Conservation (phyloP, 2,113 vertebrate genomes). For the Zosterops hypoxanthus region DNA sequence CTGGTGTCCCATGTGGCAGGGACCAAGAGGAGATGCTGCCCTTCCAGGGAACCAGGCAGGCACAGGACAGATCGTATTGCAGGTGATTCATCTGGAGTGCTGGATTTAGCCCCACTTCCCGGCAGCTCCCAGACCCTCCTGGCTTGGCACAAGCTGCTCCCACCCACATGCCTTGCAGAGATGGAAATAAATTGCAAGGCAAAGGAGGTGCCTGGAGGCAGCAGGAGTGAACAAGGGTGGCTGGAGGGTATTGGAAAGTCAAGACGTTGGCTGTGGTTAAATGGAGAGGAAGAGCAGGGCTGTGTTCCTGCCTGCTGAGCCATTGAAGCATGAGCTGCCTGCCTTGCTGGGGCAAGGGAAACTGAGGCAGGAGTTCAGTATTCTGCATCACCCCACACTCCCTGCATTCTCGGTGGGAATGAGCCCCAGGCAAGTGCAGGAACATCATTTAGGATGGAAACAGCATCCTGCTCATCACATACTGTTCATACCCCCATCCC, state of each 20-base stretch:
- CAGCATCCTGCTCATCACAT: background rate
- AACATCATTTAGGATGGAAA: background rate
- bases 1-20: background rate
- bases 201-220: background rate
- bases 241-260: background rate
- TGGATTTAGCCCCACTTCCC: constrained; percentile 37
- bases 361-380: background rate
- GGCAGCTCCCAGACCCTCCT: background rate
- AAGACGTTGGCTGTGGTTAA: background rate
- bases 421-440: background rate
- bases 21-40: background rate
- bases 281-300: background rate
- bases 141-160: background rate
- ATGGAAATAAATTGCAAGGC: background rate
- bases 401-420: background rate
- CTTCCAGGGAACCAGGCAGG: background rate
- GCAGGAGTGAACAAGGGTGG: background rate
- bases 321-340: background rate
- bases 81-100: background rate
- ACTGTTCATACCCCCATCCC: background rate
- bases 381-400: background rate
- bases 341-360: background rate
- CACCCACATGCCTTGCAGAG: background rate
- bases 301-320: background rate
- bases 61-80: constrained; percentile 8